These are phyloP conservation scores for Drosophila antonietae DNA, from an alignment of 2,888 invertebrate species.

Conservation along the genomic window DNA sequence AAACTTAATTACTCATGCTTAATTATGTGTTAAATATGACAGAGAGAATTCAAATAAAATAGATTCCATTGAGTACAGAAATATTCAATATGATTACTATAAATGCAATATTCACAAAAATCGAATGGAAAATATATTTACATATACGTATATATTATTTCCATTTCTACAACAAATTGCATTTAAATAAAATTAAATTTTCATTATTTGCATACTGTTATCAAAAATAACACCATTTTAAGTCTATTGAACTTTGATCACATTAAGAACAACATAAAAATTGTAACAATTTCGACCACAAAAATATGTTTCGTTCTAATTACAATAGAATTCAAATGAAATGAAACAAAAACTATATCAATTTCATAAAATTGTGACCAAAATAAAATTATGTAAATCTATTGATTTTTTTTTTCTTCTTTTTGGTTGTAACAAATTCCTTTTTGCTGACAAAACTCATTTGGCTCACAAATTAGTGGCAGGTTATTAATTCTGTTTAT, in stretches of 20 bases:
- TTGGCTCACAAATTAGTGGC: constrained; percentile 34
- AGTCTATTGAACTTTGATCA: neutral
- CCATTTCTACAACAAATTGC: neutral
- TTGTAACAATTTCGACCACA: neutral
- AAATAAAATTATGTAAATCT: constrained; percentile 29
- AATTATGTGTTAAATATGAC: too few relatives aligned
- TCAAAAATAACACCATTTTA: neutral
- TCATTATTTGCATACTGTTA: too few relatives aligned
- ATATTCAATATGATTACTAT: neutral
- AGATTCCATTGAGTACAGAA: too few relatives aligned
- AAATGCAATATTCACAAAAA: neutral
- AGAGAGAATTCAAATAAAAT: too few relatives aligned
- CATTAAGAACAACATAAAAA: neutral
- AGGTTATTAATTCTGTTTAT: constrained; percentile 56
- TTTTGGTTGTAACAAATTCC: constrained; percentile 8
- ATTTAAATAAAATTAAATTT: neutral
- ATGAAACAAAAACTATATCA: neutral
- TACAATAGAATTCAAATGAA: neutral
- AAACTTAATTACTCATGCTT: too few relatives aligned
- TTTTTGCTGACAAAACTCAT: constrained; percentile 34
- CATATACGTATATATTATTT: neutral
- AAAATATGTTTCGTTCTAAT: constrained; percentile 2
- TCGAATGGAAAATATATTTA: neutral
- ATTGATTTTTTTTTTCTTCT: constrained; percentile 24
- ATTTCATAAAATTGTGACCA: neutral